Base-by-base conservation (phyloP, 2,888 invertebrate genomes). In the Tiphia femorata region DNA sequence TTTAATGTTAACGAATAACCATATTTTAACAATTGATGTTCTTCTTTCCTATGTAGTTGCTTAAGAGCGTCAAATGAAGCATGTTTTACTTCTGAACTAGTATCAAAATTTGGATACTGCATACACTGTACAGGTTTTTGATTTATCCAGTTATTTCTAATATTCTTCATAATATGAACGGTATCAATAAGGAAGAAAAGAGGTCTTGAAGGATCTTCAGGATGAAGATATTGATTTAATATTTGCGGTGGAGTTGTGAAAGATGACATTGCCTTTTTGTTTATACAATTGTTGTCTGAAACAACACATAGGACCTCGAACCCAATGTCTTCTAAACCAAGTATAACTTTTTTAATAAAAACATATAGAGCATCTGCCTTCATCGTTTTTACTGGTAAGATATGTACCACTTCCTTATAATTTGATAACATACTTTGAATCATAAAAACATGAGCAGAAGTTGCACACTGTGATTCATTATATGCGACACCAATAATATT, bases 111-210 rank as follows among this genome's bases (percentile, higher is more conserved):
- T n/a, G 38, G 38, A n/a, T 21, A 21, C n/a, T 12, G 21, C 21
- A 21, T 40, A n/a, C 7, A 40, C 19, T 20, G 8, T 1, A 20
- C 21, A 40, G 14, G 19, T 40, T 40, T 40, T 21, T 21, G 21
- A 40, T 40, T 40, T 21, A 40, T n/a, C 38, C 38, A 40, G 38
- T 40, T 40, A 16, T 40, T 19, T 40, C 38, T 40, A 16, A 40
- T 40, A n/a, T 21, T 21, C 21, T 40, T 40, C 21, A 40, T 21
- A 19, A 40, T 40, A 40, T 21, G 21, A 21, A 40, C 38, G 12
- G n/a, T 21, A 12, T 40, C 38, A n/a, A 21, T 40, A 21, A n/a
- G 19, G 2, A 40, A 19, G 16, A 40, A 40, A 21, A 40, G 21
- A 16, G 20, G 38, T 12, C 21, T 19, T 21, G n/a, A 21, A 8